Percentiles rank a stretch among this genome's conserved stretches.
phyloP scores from a whole-genome alignment of 2,888 invertebrate genomes.

The Apantesis nais region DNA sequence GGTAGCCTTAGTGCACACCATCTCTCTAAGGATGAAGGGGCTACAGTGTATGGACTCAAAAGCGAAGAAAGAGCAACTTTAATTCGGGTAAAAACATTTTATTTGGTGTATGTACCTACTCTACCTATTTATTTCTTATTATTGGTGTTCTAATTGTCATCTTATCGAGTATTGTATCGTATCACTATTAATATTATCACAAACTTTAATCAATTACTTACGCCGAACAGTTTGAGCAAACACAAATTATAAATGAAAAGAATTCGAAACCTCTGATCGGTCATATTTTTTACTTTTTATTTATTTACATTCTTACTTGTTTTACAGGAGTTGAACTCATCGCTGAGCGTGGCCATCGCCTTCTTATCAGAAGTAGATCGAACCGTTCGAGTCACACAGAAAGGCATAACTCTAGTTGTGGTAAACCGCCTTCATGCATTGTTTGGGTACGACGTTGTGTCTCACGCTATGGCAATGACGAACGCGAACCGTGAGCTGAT shows the following conservation, averaged over 20 bases:
- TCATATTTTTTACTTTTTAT: not conserved
- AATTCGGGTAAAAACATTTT: slow-evolving; percentile 56
- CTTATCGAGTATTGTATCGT: not conserved
- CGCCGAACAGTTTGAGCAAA: not conserved
- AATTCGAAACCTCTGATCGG: not conserved
- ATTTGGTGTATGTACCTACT: not conserved
- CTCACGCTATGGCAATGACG: slow-evolving; percentile 83
- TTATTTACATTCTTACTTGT: not conserved
- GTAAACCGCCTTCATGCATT: slow-evolving; percentile 79
- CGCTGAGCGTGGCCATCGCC: slow-evolving; percentile 70
- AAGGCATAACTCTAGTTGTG: slow-evolving; percentile 75
- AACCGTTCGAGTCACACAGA: slow-evolving; percentile 74
- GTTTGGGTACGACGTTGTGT: slow-evolving; percentile 81
- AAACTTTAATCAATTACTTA: not conserved
- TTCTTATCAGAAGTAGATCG: slow-evolving; percentile 66
- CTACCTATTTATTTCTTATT: not conserved
- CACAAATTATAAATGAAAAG: not conserved
- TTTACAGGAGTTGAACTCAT: slow-evolving; percentile 75
- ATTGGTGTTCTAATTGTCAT: not conserved
- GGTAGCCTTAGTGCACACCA: slow-evolving; percentile 77
- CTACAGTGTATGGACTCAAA: slow-evolving; percentile 79
- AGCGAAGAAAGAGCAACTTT: slow-evolving; percentile 74
- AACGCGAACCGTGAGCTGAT: slow-evolving; percentile 80
- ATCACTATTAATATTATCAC: not conserved
- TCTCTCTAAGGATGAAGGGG: slow-evolving; percentile 79